Evolutionary conservation across 1,140 invertebrate genomes (phyloP).

Genomic region (Eupeodes corollae): DNA sequence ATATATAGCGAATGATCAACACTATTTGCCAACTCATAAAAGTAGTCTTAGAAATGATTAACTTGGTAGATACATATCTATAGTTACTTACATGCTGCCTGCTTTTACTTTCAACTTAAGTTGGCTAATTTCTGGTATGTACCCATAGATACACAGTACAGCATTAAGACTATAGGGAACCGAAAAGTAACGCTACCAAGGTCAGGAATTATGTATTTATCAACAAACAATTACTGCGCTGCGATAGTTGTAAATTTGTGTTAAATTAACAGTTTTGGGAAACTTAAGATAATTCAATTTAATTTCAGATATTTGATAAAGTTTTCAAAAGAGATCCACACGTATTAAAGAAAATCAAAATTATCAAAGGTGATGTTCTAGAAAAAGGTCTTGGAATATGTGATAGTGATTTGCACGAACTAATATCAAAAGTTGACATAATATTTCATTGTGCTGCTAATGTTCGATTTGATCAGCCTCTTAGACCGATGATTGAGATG

Average conservation of each 20-base stretch:
- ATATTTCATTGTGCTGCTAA: constrained; percentile 89
- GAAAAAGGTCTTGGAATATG: constrained; percentile 63
- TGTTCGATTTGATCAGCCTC: constrained; percentile 75
- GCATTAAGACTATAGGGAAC: not conserved
- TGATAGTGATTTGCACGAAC: constrained; percentile 44
- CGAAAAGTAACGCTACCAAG: not conserved
- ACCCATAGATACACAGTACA: not conserved
- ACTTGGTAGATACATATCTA: too few species aligned
- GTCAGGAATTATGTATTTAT: not conserved
- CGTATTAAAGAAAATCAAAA: constrained; percentile 58
- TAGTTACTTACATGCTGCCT: too few species aligned
- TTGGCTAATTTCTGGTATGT: constrained; percentile 2
- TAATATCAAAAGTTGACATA: constrained; percentile 55
- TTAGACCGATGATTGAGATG: constrained; percentile 57
- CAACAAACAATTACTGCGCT: not conserved
- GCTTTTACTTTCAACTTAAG: too few species aligned
- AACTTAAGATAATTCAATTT: constrained; percentile 6
- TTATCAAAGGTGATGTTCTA: constrained; percentile 75
- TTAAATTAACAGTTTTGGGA: not conserved
- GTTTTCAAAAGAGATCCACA: constrained; percentile 47
- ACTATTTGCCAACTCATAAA: too few species aligned
- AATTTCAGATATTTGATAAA: constrained; percentile 54
- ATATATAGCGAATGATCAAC: too few species aligned
- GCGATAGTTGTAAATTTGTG: not conserved
- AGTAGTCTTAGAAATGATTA: too few species aligned